A percentile compares a stretch with the other conserved stretches of the same genome.
phyloP scores from a whole-genome alignment of 2,113 vertebrate genomes.

The Datnioides undecimradiatus region DNA sequence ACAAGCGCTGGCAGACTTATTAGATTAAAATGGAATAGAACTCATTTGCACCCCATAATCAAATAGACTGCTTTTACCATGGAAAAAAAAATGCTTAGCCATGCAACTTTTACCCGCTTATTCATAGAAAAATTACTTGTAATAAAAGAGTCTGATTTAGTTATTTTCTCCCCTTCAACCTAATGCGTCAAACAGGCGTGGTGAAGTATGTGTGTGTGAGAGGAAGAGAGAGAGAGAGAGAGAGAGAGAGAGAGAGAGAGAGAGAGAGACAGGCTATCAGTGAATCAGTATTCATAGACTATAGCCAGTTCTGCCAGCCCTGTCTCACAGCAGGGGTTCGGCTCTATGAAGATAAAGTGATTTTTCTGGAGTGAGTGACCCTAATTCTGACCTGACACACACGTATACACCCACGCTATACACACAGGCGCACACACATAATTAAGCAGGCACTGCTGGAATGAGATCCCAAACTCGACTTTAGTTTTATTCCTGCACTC shows the following conservation, averaged over 20 bases:
- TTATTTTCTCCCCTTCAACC: slow-evolving; percentile 61
- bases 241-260: slow-evolving; percentile 12
- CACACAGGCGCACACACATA: slow-evolving; percentile 17
- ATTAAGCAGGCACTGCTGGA: slow-evolving; percentile 52
- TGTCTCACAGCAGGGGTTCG: slow-evolving; percentile 67
- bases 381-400: slow-evolving; percentile 65
- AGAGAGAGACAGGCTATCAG: slow-evolving; percentile 18
- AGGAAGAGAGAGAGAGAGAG: neutral
- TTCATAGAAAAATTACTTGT: slow-evolving; percentile 63
- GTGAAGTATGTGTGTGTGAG: neutral
- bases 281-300: slow-evolving; percentile 75
- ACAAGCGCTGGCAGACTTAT: slow-evolving; percentile 71
- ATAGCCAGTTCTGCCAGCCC: slow-evolving; percentile 48
- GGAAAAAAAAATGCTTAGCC: slow-evolving; percentile 48
- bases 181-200: slow-evolving; percentile 29
- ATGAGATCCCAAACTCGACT: slow-evolving; percentile 42
- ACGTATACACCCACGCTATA: slow-evolving; percentile 1
- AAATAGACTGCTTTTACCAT: slow-evolving; percentile 62
- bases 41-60: slow-evolving; percentile 76
- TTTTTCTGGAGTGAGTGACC: slow-evolving; percentile 67
- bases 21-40: slow-evolving; percentile 73
- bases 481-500: slow-evolving; percentile 24
- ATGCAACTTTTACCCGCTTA: slow-evolving; percentile 65
- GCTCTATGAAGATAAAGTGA: slow-evolving; percentile 73
- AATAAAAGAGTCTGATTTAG: slow-evolving; percentile 64